Evolutionary conservation across 2,113 vertebrate species (phyloP).

Genomic region (Hippocampus guttulatus): DNA sequence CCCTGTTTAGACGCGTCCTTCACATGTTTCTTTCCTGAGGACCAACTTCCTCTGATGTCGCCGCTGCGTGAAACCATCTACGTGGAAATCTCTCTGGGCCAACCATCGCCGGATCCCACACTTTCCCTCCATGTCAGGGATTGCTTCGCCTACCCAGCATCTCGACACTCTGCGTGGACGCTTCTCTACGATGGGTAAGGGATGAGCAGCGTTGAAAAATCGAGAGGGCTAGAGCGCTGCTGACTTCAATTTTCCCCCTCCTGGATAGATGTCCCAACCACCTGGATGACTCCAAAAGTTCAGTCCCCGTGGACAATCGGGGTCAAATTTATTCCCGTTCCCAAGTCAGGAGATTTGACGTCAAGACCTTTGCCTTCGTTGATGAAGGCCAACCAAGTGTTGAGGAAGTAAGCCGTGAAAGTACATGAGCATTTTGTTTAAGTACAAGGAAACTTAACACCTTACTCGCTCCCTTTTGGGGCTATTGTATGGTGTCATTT

Average conservation of each 20-base stretch:
- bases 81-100: slow-evolving; percentile 59
- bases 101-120: slow-evolving; percentile 43
- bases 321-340: slow-evolving; percentile 43
- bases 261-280: slow-evolving; percentile 61
- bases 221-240: not conserved
- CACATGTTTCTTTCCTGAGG: slow-evolving; percentile 49
- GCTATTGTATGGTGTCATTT: not conserved
- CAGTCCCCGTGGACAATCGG: slow-evolving; percentile 42
- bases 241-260: not conserved
- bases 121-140: slow-evolving; percentile 60
- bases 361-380: slow-evolving; percentile 67
- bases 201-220: not conserved
- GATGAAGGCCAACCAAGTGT: slow-evolving; percentile 45
- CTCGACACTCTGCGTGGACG: slow-evolving; percentile 64
- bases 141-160: slow-evolving; percentile 66
- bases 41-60: slow-evolving; percentile 56
- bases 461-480: not conserved
- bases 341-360: slow-evolving; percentile 63
- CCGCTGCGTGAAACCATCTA: slow-evolving; percentile 45
- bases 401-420: slow-evolving; percentile 50
- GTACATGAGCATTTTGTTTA: not conserved
- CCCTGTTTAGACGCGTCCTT: slow-evolving; percentile 57
- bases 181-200: slow-evolving; percentile 65
- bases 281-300: slow-evolving; percentile 59
- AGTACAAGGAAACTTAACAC: not conserved